Evolutionary conservation across 2,797 vertebrate genomes (phyloP).

Genomic region (Gymnoscopelus braueri): DNA sequence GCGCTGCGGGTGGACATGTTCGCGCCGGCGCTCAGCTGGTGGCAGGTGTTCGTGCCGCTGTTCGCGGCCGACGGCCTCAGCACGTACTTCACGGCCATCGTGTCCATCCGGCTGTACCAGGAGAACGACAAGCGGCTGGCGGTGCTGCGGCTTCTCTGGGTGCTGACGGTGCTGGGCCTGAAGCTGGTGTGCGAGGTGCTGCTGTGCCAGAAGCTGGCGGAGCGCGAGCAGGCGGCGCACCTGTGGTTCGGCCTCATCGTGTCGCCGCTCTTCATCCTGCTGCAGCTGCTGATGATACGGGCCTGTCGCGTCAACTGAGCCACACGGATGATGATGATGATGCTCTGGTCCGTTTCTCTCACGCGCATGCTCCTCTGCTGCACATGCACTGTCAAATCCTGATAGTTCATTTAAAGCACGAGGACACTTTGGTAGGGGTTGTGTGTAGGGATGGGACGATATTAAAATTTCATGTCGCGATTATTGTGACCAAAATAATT

Average conservation of each 20-base stretch:
- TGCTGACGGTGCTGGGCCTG: slow-evolving; percentile 95
- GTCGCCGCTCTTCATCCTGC: slow-evolving; percentile 94
- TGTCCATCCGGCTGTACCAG: slow-evolving; percentile 96
- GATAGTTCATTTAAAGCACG: too few species aligned
- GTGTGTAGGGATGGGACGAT: too few species aligned
- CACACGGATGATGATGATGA: background rate
- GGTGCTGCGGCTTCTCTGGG: slow-evolving; percentile 95
- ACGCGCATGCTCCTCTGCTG: background rate
- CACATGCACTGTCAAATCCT: too few species aligned
- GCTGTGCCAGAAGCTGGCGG: slow-evolving; percentile 95
- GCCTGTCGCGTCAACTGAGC: slow-evolving; percentile 93
- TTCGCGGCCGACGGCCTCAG: slow-evolving; percentile 97
- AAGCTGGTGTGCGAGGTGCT: slow-evolving; percentile 99
- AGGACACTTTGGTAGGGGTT: too few species aligned
- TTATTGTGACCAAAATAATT: too few species aligned
- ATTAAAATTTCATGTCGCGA: too few species aligned
- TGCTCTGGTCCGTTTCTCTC: slow-evolving; percentile 2
- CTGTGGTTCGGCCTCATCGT: slow-evolving; percentile 95
- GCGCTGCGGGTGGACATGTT: slow-evolving; percentile 87
- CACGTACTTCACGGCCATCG: slow-evolving; percentile 97
- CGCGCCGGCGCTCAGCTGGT: slow-evolving; percentile 86
- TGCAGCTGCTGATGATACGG: slow-evolving; percentile 97
- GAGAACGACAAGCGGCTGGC: slow-evolving; percentile 96
- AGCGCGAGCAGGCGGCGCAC: slow-evolving; percentile 85
- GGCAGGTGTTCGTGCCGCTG: slow-evolving; percentile 92